These are phyloP conservation scores for Papilio aristodemus DNA, from an alignment of 1,140 invertebrate species.

Conservation along the genomic window DNA sequence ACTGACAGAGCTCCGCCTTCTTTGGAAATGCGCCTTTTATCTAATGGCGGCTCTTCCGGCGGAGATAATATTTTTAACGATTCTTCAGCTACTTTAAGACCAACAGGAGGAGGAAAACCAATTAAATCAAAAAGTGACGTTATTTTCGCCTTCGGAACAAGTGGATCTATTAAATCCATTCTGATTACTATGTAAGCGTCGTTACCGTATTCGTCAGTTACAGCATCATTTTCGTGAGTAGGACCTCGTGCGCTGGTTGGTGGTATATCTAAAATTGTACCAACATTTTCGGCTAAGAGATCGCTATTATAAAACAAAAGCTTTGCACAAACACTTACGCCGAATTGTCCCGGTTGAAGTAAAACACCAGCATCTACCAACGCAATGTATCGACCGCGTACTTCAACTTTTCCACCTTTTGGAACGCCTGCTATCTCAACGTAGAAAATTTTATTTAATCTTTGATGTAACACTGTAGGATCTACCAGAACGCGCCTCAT, in stretches of 20 bases:
- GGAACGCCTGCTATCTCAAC: conserved; percentile 69
- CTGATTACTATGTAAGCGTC: conserved; percentile 55
- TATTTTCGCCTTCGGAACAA: conserved; percentile 59
- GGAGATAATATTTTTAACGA: conserved; percentile 44
- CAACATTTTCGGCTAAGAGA: conserved; percentile 46
- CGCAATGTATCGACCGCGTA: conserved; percentile 65
- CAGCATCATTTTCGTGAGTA: conserved; percentile 52
- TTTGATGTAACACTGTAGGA: conserved; percentile 41
- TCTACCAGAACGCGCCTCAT: conserved; percentile 65
- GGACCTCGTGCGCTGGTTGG: conserved; percentile 60
- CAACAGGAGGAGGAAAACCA: conserved; percentile 50
- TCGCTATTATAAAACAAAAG: conserved; percentile 58
- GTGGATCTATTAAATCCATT: conserved; percentile 63
- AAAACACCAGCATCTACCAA: conserved; percentile 60
- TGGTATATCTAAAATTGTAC: conserved; percentile 61
- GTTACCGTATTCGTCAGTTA: conserved; percentile 60
- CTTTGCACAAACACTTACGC: conserved; percentile 58
- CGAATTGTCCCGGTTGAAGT: conserved; percentile 58
- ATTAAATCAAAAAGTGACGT: conserved; percentile 53
- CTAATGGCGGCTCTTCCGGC: conserved; percentile 52
- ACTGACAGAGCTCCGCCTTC: conserved; percentile 66
- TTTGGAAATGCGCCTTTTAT: conserved; percentile 57
- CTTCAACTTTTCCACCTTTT: conserved; percentile 61
- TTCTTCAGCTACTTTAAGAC: conserved; percentile 41
- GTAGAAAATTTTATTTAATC: conserved; percentile 53